Percentiles rank a stretch among this genome's conserved stretches.
Conservation (phyloP, 1,140 invertebrate genomes). For the Aleiodes sp. region DNA sequence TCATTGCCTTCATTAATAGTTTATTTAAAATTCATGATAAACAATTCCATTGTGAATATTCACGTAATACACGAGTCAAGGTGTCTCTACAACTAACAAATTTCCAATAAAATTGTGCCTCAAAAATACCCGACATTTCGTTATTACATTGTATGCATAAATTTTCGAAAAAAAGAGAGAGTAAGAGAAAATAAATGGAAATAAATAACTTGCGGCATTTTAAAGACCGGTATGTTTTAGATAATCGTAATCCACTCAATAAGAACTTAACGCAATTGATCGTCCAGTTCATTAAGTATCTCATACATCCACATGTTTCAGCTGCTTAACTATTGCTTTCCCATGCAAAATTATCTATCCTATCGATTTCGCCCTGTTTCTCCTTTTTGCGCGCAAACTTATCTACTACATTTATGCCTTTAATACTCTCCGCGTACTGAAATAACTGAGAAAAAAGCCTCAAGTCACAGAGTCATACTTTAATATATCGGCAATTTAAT, state of each 20-base stretch:
- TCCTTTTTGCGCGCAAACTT: neutral
- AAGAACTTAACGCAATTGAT: conserved; percentile 12
- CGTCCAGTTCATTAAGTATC: conserved; percentile 24
- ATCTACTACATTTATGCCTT: too few relatives aligned
- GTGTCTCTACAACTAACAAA: too few relatives aligned
- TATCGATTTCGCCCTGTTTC: conserved; percentile 19
- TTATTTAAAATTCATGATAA: too few relatives aligned
- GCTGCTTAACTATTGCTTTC: conserved; percentile 25
- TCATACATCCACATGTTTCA: neutral
- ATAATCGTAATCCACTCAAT: conserved; percentile 15
- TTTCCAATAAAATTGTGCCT: neutral
- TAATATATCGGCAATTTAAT: too few relatives aligned
- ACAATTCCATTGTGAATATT: too few relatives aligned
- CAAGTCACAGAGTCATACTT: too few relatives aligned
- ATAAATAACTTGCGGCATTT: neutral
- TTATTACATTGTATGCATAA: neutral
- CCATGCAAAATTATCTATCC: conserved; percentile 33
- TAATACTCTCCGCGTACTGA: too few relatives aligned
- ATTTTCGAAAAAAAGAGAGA: neutral
- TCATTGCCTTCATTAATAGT: too few relatives aligned
- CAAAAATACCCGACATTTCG: neutral
- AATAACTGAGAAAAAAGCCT: too few relatives aligned
- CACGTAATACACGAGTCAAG: too few relatives aligned
- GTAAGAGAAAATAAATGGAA: neutral
- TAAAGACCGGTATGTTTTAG: neutral